These are phyloP conservation scores for Periplaneta americana DNA, from an alignment of 1,140 invertebrate genomes.

Conservation along the genomic window DNA sequence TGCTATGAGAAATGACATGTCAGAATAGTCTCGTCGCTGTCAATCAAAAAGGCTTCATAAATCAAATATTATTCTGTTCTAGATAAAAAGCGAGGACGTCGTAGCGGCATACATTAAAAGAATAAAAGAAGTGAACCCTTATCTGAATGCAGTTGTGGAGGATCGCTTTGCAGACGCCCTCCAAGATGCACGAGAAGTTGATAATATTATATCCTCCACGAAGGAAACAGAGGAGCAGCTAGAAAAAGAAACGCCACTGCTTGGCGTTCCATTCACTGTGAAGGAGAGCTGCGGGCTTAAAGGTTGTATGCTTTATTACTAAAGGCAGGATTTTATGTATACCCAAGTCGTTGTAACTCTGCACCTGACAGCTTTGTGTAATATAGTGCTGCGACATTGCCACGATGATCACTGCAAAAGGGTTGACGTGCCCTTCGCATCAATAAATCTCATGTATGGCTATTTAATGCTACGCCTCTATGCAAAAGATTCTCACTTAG, in stretches of 20 bases:
- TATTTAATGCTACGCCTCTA: too few species aligned
- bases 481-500: too few species aligned
- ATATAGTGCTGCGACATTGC: too few species aligned
- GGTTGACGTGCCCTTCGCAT: too few species aligned
- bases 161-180: conserved; percentile 61
- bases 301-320: conserved; percentile 51
- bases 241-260: conserved; percentile 51
- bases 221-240: conserved; percentile 40
- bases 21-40: too few species aligned
- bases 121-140: conserved; percentile 64
- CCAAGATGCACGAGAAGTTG: conserved; percentile 53
- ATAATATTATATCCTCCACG: conserved; percentile 38
- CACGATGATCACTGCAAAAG: too few species aligned
- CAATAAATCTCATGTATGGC: too few species aligned
- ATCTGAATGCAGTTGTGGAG: conserved; percentile 69
- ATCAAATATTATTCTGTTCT: background rate
- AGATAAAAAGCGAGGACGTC: conserved; percentile 49
- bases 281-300: conserved; percentile 65
- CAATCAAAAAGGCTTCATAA: too few species aligned
- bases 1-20: too few species aligned
- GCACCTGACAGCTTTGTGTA: too few species aligned
- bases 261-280: conserved; percentile 74
- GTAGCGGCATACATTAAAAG: conserved; percentile 59
- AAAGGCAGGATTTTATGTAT: too few species aligned
- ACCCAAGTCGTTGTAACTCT: too few species aligned